phyloP scores from a whole-genome alignment of 2,888 invertebrate species.

The Geophilus truncorum region DNA sequence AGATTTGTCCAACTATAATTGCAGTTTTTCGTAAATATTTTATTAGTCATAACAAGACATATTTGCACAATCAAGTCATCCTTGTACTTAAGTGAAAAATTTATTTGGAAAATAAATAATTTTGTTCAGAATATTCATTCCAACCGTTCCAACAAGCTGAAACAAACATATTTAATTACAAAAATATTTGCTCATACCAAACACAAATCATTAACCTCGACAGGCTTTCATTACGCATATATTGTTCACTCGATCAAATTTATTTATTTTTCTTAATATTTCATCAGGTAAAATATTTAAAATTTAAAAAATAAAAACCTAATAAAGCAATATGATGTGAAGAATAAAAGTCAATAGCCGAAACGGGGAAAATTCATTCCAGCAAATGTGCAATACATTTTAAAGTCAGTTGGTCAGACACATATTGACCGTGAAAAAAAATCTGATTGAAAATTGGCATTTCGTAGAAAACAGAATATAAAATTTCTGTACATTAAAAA shows the following conservation, averaged over 20 bases:
- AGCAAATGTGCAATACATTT: too few species aligned
- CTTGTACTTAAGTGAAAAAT: background rate
- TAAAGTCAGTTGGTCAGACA: too few species aligned
- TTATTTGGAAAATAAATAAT: background rate
- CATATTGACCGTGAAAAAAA: too few species aligned
- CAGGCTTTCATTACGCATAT: background rate
- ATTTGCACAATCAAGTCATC: background rate
- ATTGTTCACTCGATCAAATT: background rate
- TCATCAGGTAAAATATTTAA: background rate
- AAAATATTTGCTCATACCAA: background rate
- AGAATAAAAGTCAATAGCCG: background rate
- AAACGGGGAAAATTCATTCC: background rate
- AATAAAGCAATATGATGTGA: background rate
- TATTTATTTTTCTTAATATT: background rate
- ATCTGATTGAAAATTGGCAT: background rate
- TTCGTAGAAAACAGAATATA: background rate
- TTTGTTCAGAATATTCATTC: background rate
- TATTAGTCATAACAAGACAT: background rate
- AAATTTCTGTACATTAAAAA: background rate
- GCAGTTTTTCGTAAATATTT: too few species aligned
- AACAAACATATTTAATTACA: background rate
- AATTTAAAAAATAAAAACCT: background rate
- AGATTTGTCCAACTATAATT: too few species aligned
- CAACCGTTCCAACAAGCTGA: background rate
- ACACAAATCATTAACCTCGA: background rate